These are phyloP conservation scores for Rhinoderma darwinii DNA, from an alignment of 2,113 vertebrate species.

Conservation along the genomic window DNA sequence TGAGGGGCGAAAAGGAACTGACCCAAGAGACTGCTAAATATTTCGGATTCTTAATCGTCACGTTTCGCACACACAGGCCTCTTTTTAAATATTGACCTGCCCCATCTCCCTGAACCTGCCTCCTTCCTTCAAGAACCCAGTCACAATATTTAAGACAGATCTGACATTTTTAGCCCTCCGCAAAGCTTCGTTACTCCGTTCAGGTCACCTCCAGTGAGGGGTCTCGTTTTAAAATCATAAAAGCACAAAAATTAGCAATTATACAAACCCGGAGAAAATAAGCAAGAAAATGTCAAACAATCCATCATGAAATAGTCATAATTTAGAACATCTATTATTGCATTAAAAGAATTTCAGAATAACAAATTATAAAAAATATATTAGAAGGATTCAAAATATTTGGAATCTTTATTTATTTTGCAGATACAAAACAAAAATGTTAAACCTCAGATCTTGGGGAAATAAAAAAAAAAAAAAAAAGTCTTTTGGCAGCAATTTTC, in stretches of 20 bases:
- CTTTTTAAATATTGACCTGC: conserved; percentile 27
- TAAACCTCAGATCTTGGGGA: not conserved
- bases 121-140: not conserved
- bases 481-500: not conserved
- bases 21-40: conserved; percentile 42
- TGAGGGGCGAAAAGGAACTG: not conserved
- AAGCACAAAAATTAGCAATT: not conserved
- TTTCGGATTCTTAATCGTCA: conserved; percentile 42
- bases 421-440: not conserved
- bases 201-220: not conserved
- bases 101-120: conserved; percentile 15
- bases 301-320: too few relatives aligned
- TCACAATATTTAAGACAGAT: conserved; percentile 7
- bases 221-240: not conserved
- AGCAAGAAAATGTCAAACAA: too few relatives aligned
- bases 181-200: not conserved
- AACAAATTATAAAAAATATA: too few relatives aligned
- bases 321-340: too few relatives aligned
- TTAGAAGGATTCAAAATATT: too few relatives aligned
- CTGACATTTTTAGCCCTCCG: not conserved
- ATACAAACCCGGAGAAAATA: not conserved
- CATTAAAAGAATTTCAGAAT: too few relatives aligned
- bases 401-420: too few relatives aligned
- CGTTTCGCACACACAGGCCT: conserved; percentile 15
- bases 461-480: not conserved